Percentiles rank a stretch among this genome's conserved stretches.
Conservation (phyloP, 2,113 vertebrate genomes). For the Sterrhoptilus dennistouni region DNA sequence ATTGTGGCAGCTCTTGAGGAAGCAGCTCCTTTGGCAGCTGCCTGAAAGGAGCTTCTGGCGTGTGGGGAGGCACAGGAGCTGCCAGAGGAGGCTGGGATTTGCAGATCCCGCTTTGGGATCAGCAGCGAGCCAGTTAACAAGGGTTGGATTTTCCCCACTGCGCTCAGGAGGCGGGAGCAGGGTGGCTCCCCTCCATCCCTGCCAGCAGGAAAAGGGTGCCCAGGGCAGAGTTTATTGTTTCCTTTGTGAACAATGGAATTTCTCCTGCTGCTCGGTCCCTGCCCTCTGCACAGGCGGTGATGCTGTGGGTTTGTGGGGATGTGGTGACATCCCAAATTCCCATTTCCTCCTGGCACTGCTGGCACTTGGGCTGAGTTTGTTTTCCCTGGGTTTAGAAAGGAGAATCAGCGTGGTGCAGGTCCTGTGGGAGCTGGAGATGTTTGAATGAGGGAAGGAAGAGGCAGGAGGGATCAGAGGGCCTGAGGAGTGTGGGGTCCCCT, state of each 20-base stretch:
- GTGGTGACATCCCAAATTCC: accelerated
- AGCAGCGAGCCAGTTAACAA: background rate
- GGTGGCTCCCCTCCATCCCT: background rate
- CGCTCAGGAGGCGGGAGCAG: accelerated
- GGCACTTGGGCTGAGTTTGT: background rate
- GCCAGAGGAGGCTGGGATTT: background rate
- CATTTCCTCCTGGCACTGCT: background rate
- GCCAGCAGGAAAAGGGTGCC: background rate
- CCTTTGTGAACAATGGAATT: background rate
- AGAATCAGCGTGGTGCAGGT: background rate
- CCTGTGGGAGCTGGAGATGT: background rate
- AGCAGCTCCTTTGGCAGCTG: conserved; percentile 58
- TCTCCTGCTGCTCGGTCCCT: accelerated
- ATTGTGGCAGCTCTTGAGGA: conserved; percentile 59
- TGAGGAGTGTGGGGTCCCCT: background rate
- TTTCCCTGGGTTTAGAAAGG: background rate
- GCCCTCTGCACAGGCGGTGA: background rate
- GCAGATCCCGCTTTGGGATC: background rate
- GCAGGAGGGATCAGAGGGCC: background rate
- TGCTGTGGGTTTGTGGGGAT: accelerated
- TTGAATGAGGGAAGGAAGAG: background rate
- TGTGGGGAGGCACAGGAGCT: conserved; percentile 8
- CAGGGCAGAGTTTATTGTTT: background rate
- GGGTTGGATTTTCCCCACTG: background rate
- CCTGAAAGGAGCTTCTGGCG: conserved; percentile 23